Base-by-base conservation (phyloP, 2,888 invertebrate species). In the Drosophila subquinaria region DNA sequence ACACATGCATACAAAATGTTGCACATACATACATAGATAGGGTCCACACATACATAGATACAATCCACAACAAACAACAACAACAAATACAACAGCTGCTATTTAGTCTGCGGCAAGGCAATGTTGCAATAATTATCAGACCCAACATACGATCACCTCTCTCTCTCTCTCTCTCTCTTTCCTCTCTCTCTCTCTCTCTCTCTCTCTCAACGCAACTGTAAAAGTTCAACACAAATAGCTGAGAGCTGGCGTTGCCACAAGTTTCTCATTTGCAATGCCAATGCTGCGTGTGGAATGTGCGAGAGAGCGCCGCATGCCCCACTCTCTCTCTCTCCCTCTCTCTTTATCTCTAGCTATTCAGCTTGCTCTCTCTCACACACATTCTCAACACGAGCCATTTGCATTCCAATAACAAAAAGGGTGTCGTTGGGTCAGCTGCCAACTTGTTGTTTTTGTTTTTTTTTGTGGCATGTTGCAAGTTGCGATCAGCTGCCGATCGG, bases 61-160 rank as follows among this genome's bases (percentile, higher is more conserved):
- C n/a, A 70, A 30, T 66, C 70, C 76, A 66, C 70, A 70, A 38
- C 8, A 47, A 35, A 17, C 51, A 45, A 45, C 60, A 51, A 47
- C 73, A 48, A 13, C 50, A 36, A 36, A 36, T 10, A 33, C 72
- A 50, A 62, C 47, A 55, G 69, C 33, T 50, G 33, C 50, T 50
- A 30, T 30, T 53, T 52, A 40, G 40, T n/a, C 63, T 13, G 56
- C 52, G n/a, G 53, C 67, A 38, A 13, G 38, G 51, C 60, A 68
- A 81, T 82, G 82, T 87, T 87, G 88, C 84, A 82, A 82, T 81
- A 82, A 81, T 77, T 86, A 82, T 81, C 86, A 82, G 15, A 27
- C 27, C 38, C 47, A 50, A 48, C 27, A 45, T 43, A 59, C 48
- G 27, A 59, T 50, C 35, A 8, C 35, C 9, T 35, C 36, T 9